A percentile compares a stretch with the other conserved stretches of the same genome.
phyloP scores from a whole-genome alignment of 2,797 vertebrate genomes.

The Eurystomus glaucurus region DNA sequence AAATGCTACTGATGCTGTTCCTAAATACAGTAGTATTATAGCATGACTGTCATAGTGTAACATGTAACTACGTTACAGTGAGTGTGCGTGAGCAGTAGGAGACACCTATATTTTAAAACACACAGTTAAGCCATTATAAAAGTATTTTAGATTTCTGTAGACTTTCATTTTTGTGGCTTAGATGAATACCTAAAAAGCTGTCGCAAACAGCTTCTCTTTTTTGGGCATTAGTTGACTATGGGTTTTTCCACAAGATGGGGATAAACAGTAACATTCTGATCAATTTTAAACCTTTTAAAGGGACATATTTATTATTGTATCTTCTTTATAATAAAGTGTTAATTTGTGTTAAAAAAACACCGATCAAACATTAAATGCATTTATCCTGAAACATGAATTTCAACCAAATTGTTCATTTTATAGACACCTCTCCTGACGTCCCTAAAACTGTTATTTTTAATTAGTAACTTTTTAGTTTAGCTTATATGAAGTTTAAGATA shows the following conservation, averaged over 20 bases:
- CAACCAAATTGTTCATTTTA: not conserved
- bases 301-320: not conserved
- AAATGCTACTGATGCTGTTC: not conserved
- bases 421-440: not conserved
- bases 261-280: not conserved
- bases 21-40: not conserved
- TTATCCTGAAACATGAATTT: not conserved
- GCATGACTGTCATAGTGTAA: rapidly evolving
- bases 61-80: not conserved
- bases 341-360: not conserved
- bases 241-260: not conserved
- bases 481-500: not conserved
- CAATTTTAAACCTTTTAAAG: not conserved
- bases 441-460: not conserved
- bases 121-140: not conserved
- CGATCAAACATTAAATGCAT: not conserved
- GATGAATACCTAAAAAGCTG: not conserved
- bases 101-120: not conserved
- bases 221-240: not conserved
- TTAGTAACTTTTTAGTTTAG: not conserved
- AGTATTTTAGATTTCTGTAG: not conserved
- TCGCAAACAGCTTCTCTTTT: not conserved
- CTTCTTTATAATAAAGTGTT: not conserved
- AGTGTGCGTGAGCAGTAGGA: not conserved
- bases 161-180: not conserved